Conservation (phyloP, 2,797 vertebrate genomes). For the Pseudomugil tenellus region DNA sequence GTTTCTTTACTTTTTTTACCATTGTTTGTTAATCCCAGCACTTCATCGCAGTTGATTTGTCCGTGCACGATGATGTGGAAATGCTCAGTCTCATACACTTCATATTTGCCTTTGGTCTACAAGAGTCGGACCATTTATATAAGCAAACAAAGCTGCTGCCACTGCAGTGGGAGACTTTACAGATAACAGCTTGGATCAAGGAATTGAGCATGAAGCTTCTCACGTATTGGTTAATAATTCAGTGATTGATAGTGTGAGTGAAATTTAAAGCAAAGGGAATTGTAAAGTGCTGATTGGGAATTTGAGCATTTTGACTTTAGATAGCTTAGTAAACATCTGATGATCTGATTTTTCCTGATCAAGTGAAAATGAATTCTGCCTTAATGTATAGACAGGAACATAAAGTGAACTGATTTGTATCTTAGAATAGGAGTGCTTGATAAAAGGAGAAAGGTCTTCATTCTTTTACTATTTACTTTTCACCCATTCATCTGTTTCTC, state of each 20-base stretch:
- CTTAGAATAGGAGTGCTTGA: conserved; percentile 11
- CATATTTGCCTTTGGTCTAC: conserved; percentile 16
- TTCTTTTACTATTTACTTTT: conserved; percentile 1
- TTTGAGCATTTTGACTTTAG: conserved; percentile 6
- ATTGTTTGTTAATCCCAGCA: conserved; percentile 7
- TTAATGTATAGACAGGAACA: too few species aligned
- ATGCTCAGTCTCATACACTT: conserved; percentile 5
- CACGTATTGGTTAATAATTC: conserved; percentile 60
- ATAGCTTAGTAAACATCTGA: background rate
- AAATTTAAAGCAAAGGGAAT: conserved; percentile 24
- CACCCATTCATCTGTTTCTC: background rate
- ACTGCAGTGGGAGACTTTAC: conserved; percentile 11
- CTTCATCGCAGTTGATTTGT: conserved; percentile 33
- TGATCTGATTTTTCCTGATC: background rate
- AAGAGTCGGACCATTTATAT: conserved; percentile 16
- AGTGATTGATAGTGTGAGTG: conserved; percentile 16
- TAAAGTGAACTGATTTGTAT: too few species aligned
- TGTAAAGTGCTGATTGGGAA: background rate
- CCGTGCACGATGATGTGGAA: background rate
- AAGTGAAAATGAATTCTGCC: too few species aligned
- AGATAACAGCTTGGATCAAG: conserved; percentile 42
- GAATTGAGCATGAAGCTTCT: conserved; percentile 30
- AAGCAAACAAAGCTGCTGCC: conserved; percentile 14
- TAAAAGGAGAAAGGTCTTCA: conserved; percentile 3
- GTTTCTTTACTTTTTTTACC: background rate